phyloP scores from a whole-genome alignment of 2,888 invertebrate genomes.

The Acronicta leporina region DNA sequence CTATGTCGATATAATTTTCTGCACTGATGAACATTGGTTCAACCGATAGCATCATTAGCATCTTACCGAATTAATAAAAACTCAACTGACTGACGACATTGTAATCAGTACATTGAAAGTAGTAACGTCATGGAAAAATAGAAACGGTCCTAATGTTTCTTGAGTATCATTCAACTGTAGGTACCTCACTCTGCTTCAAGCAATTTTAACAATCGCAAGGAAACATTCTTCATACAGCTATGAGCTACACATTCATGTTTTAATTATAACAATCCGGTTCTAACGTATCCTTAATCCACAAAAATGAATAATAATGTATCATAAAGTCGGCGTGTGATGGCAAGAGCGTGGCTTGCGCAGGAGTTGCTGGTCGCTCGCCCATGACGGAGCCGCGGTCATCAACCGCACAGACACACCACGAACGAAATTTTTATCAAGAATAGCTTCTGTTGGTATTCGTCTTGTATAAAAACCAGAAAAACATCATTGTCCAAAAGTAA shows the following conservation, averaged over 20 bases:
- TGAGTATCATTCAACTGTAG: background rate
- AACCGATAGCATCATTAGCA: too few relatives aligned
- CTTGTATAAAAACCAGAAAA: conserved; percentile 54
- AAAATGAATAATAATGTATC: conserved; percentile 58
- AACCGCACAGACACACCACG: conserved; percentile 64
- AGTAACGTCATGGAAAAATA: background rate
- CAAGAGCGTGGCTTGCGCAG: conserved; percentile 56
- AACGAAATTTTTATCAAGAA: conserved; percentile 64
- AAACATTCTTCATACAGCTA: conserved; percentile 46
- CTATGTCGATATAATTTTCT: too few relatives aligned
- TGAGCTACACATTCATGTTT: conserved; percentile 43
- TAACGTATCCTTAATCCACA: conserved; percentile 57
- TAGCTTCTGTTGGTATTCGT: conserved; percentile 56
- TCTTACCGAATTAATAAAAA: too few relatives aligned
- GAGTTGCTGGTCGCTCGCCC: conserved; percentile 62
- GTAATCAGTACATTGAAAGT: too few relatives aligned
- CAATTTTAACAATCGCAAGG: conserved; percentile 43
- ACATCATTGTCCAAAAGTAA: conserved; percentile 42
- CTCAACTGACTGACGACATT: too few relatives aligned
- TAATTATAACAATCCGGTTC: conserved; percentile 57
- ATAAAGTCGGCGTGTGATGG: conserved; percentile 56
- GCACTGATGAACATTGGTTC: too few relatives aligned
- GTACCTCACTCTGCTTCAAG: conserved; percentile 18
- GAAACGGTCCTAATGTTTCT: background rate
- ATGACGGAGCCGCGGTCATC: conserved; percentile 69